Evolutionary conservation across 2,113 vertebrate genomes (phyloP), one percentile per base, ranked within the genome.

Genomic region (Ibidorhyncha struthersii): DNA sequence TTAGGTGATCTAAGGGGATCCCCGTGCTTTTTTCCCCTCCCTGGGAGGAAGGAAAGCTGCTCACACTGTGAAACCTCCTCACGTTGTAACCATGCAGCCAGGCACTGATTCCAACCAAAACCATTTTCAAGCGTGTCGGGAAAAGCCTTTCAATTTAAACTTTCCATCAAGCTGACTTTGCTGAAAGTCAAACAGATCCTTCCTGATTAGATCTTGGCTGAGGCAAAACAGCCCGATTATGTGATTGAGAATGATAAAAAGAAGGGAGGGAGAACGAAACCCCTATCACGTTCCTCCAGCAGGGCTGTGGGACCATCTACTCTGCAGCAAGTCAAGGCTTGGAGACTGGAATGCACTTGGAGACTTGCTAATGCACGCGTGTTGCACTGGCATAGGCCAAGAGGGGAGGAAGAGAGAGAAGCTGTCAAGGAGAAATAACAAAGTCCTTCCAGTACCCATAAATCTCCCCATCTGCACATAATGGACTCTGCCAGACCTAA

Each of bases 191-290:
- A 61, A 94, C 26, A 89, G 74, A 97, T 96, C 89, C 77, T 79
- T 93, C 65, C 87, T 93, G 95, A 98, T 98, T 92, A 97, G 63
- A 97, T 96, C 91, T 94, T n/a, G 55, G 78, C 83, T 96, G 83
- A 97, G 55, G 72, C 49, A 93, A 97, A 97, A 59, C 52, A 94
- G 65, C 29, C 73, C 5, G 5, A 91, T 89, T 82, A 87, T 63
- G 56, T 86, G 96, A 67, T 58, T 50, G 81, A 96, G 73, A 77
- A 89, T 2, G 59, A 79, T 59, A 85, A 89, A 93, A 94, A 89
- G 41, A 82, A 94, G 81, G 67, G 25, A 59, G 9, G 14, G 58
- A 83, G 86, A 82, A 38, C 0, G 3, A 74, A 94, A 47, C 43
- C 40, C 41, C 84, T 80, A 32, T 74, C 1, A 0, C 12, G 0